Base-by-base conservation (phyloP, 1,140 invertebrate genomes). In the Plectrocnemia conspersa region DNA sequence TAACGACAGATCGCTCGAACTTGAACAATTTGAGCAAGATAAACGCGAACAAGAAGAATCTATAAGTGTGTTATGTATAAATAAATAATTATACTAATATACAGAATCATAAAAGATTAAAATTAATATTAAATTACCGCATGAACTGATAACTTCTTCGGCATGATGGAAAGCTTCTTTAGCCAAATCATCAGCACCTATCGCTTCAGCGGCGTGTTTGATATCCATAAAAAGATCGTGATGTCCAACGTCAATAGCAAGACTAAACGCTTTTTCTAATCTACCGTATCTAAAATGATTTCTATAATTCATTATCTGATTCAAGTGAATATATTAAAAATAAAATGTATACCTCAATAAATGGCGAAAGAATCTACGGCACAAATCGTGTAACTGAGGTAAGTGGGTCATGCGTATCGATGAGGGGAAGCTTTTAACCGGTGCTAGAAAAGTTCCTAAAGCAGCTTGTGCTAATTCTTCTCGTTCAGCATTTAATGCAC, bases 161-260 rank as follows among this genome's bases (percentile, higher is more conserved):
- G 88, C 88, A 64, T 85, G 88, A 49, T 81, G 77, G 61, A 82
- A 80, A 1, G 90, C 87, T 27, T 88, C 87, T 22, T 77, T 77
- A 1, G 88, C 86, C 64, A 93, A 80, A 58, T 83, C 81, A 10
- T 72, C 73, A 56, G 86, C 82, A 16, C 80, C 81, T 52, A 82
- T 77, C 47, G 81, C 77, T 52, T 81, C 70, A 22, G 89, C 88
- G 56, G 87, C 82, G 70, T 86, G 88, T 65, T 89, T 83, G 32
- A 92, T 79, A 72, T 93, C 89, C 82, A 88, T 82, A 64, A 89
- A 90, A 27, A 89, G 77, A 72, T 90, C 88, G 64, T 86, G 84
- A 66, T 89, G 85, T 23, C 80, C 80, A 47, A 94, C 77, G 68
- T 93, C 89, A 61, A 92, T 86, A 11, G 88, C 90, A 40, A 94